A percentile compares a stretch with the other conserved stretches of the same genome.
These are phyloP conservation scores for Amphilophus citrinellus DNA, from an alignment of 2,113 vertebrate species.

Conservation along the genomic window DNA sequence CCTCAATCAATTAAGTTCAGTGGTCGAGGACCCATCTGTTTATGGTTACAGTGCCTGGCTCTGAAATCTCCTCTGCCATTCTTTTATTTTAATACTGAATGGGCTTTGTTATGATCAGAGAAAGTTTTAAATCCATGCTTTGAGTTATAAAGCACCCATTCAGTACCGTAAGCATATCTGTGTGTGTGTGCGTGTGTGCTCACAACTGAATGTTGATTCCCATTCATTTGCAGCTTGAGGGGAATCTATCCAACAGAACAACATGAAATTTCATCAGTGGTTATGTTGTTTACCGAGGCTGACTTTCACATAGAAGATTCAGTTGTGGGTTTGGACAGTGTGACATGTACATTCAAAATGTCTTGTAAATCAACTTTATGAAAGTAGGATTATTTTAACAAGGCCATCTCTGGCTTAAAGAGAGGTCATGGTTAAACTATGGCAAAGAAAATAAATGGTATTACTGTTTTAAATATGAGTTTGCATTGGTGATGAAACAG, in stretches of 20 bases:
- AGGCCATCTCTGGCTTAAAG: constrained; percentile 22
- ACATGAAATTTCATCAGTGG: constrained; percentile 53
- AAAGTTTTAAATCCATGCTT: constrained; percentile 34
- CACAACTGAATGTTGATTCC: constrained; percentile 18
- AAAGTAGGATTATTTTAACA: constrained; percentile 30
- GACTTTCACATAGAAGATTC: constrained; percentile 32
- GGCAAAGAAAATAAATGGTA: constrained; percentile 12
- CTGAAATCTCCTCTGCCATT: constrained; percentile 35
- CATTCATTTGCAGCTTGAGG: constrained; percentile 37
- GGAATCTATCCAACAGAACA: constrained; percentile 34
- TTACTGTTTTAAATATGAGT: background rate
- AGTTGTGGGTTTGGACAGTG: constrained; percentile 25
- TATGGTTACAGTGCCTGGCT: constrained; percentile 67
- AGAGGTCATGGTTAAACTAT: constrained; percentile 13
- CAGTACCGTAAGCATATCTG: constrained; percentile 19
- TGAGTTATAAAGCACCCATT: constrained; percentile 46
- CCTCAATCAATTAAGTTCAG: constrained; percentile 68
- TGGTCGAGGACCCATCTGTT: constrained; percentile 74
- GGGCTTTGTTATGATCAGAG: constrained; percentile 52
- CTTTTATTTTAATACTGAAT: constrained; percentile 60
- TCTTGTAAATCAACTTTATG: constrained; percentile 50
- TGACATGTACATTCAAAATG: constrained; percentile 10
- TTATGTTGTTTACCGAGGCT: constrained; percentile 56
- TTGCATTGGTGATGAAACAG: background rate
- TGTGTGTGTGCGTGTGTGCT: constrained; percentile 12